Conservation (phyloP, 2,797 vertebrate species). For the Eremophila alpestris region DNA sequence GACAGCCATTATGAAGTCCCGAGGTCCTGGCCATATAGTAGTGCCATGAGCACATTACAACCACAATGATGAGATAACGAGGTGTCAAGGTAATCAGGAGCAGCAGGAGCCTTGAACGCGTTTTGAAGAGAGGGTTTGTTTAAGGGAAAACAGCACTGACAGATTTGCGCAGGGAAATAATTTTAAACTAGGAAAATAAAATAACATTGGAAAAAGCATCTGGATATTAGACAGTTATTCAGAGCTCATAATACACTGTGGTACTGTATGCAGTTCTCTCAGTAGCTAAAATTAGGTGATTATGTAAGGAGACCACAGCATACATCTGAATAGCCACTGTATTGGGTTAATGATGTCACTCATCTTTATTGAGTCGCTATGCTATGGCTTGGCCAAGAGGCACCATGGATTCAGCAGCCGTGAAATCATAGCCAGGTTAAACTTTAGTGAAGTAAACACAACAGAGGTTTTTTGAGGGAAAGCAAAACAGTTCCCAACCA, state of each 20-base stretch:
- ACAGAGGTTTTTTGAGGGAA: conserved; percentile 19
- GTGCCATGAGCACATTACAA: background rate
- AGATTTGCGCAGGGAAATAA: background rate
- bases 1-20: background rate
- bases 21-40: background rate
- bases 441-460: conserved; percentile 59
- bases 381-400: conserved; percentile 55
- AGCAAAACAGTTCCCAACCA: background rate
- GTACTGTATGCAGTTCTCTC: conserved; percentile 64
- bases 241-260: conserved; percentile 37
- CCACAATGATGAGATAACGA: background rate
- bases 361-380: conserved; percentile 66
- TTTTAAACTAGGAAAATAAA: conserved; percentile 42
- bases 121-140: background rate
- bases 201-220: conserved; percentile 34
- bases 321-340: conserved; percentile 74
- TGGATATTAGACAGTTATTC: conserved; percentile 23
- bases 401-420: conserved; percentile 57
- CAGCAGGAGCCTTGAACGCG: background rate
- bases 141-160: background rate
- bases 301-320: conserved; percentile 72
- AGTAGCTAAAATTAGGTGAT: conserved; percentile 79
- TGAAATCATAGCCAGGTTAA: conserved; percentile 69
- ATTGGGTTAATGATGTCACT: conserved; percentile 80
- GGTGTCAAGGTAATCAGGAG: background rate